phyloP scores from a whole-genome alignment of 2,888 invertebrate genomes.

The Spialia ferax region DNA sequence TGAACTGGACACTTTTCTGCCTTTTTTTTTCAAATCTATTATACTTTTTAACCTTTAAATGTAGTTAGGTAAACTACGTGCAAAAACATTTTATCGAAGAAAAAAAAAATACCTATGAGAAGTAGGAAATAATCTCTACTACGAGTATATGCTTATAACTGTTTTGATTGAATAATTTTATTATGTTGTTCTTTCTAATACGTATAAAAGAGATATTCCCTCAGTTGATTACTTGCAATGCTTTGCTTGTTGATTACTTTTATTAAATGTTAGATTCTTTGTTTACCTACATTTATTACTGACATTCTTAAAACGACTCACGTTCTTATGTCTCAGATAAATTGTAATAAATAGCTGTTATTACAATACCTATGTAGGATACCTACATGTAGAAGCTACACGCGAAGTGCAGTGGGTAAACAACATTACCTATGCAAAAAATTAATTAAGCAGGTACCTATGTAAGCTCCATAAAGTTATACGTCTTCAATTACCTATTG shows the following conservation, averaged over 20 bases:
- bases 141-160: too few species aligned
- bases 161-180: too few species aligned
- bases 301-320: slow-evolving; percentile 66
- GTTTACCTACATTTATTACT: slow-evolving; percentile 51
- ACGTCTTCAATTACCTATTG: neutral
- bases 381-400: slow-evolving; percentile 26
- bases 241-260: slow-evolving; percentile 22
- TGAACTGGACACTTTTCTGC: too few species aligned
- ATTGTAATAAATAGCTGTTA: slow-evolving; percentile 51
- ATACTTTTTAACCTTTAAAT: too few species aligned
- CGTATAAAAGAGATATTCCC: slow-evolving; percentile 26
- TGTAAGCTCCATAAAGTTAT: slow-evolving; percentile 21
- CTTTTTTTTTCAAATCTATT: too few species aligned
- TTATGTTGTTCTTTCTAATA: too few species aligned
- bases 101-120: too few species aligned
- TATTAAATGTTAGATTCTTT: slow-evolving; percentile 50
- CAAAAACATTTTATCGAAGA: too few species aligned
- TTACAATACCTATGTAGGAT: too few species aligned
- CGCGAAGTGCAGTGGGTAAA: slow-evolving; percentile 23
- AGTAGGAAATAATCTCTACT: too few species aligned
- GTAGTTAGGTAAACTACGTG: too few species aligned
- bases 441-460: slow-evolving; percentile 23
- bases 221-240: too few species aligned
- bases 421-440: slow-evolving; percentile 37
- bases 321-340: slow-evolving; percentile 57